A percentile compares a stretch with the other conserved stretches of the same genome.
Conservation (phyloP, 2,888 invertebrate species). For the Pyrrhia umbra region DNA sequence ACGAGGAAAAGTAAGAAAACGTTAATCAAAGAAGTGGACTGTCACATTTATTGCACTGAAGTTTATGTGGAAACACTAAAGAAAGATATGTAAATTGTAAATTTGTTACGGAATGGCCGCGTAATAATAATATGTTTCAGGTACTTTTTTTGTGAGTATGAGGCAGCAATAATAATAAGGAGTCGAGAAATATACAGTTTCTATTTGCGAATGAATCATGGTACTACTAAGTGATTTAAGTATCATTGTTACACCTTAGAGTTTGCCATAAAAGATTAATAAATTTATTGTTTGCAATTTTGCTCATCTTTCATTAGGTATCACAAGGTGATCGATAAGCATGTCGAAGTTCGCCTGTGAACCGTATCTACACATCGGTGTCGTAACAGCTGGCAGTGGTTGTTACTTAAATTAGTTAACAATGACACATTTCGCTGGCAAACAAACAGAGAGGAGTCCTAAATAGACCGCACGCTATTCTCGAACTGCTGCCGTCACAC, state of each 20-base stretch:
- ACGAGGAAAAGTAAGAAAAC: constrained; percentile 75
- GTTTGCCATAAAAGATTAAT: constrained; percentile 48
- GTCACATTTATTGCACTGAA: constrained; percentile 49
- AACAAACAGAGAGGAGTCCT: constrained; percentile 88
- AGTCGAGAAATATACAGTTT: constrained; percentile 75
- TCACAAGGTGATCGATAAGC: constrained; percentile 66
- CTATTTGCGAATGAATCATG: constrained; percentile 76
- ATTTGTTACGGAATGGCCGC: constrained; percentile 27
- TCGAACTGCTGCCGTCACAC: constrained; percentile 85
- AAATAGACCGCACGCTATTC: constrained; percentile 89
- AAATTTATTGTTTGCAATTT: constrained; percentile 13
- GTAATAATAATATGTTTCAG: too few species aligned
- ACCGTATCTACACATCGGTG: constrained; percentile 69
- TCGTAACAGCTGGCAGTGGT: constrained; percentile 88
- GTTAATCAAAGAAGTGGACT: constrained; percentile 61
- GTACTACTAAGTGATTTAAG: constrained; percentile 68
- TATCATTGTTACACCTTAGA: constrained; percentile 48
- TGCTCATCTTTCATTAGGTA: constrained; percentile 9
- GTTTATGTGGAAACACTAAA: constrained; percentile 33
- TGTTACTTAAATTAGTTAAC: constrained; percentile 90
- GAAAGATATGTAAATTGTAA: constrained; percentile 22
- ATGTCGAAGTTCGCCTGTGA: constrained; percentile 72
- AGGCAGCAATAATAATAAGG: constrained; percentile 74
- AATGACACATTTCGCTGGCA: constrained; percentile 90
- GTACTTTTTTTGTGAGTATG: constrained; percentile 61